These are phyloP conservation scores for Oscheius sp. DNA, from an alignment of 2,888 invertebrate genomes.

Conservation along the genomic window DNA sequence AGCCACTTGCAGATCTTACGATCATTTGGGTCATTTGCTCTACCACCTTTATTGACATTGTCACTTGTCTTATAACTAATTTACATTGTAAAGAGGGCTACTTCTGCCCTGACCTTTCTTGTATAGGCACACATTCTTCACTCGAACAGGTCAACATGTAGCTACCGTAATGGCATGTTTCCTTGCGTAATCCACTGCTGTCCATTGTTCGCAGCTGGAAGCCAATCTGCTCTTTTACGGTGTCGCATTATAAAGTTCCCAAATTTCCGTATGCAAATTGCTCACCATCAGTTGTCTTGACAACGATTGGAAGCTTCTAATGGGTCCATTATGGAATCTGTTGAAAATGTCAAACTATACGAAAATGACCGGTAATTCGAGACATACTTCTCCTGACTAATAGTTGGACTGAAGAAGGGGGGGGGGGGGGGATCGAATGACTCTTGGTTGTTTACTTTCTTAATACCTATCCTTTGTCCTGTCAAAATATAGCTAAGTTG, in stretches of 20 bases:
- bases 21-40: neutral
- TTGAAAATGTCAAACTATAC: neutral
- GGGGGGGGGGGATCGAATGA: conserved; percentile 17
- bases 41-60: conserved; percentile 21
- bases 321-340: conserved; percentile 1
- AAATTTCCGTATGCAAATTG: conserved; percentile 21
- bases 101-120: conserved; percentile 18
- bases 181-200: conserved; percentile 24
- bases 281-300: conserved; percentile 18
- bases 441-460: conserved; percentile 19
- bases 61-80: conserved; percentile 11
- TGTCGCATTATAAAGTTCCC: neutral
- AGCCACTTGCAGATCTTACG: conserved; percentile 1
- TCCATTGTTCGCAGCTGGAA: conserved; percentile 24
- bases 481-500: neutral
- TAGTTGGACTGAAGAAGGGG: conserved; percentile 11
- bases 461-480: conserved; percentile 18
- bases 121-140: conserved; percentile 12
- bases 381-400: conserved; percentile 9
- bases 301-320: conserved; percentile 13
- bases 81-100: conserved; percentile 2
- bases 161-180: conserved; percentile 30
- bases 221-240: conserved; percentile 3
- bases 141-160: conserved; percentile 15
- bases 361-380: conserved; percentile 3